Evolutionary conservation across 2,113 vertebrate species (phyloP), one percentile per base, ranked within the genome.

Genomic region (Podarcis raffonei): DNA sequence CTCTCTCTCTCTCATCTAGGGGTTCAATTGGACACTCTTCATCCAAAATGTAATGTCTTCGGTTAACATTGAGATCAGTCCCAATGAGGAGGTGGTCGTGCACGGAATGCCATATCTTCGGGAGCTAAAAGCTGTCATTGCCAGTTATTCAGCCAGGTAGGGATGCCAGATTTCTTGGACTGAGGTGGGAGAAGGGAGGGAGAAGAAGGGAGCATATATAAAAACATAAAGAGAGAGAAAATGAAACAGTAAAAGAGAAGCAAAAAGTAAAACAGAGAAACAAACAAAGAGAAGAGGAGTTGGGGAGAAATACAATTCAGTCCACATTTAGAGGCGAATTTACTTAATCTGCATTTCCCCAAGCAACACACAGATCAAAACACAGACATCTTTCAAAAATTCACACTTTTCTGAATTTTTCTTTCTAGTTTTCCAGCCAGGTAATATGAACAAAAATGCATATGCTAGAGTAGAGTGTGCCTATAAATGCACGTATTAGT

Each of bases 21-120:
- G 97, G 30, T 99, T 99, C 90, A 99, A 99, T 93, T 99, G 99
- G 99, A 99, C 98, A 1, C 94, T 96, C 77, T 99, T 98, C 95
- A 97, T 99, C 91, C 98, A 98, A 92, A 97, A 97, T 0, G 97
- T 99, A 76, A 96, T 99, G 92, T 96, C 98, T 27, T 98, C 98
- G 20, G 98, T 98, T 59, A 96, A 92, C 1, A 91, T 99, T 1
- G 68, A 97, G 25, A 93, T 99, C 48, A 95, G 96, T 53, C 94
- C 95, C 0, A 91, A 98, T 1, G 99, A 99, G 84, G 98, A 99
- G 78, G 97, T 99, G 23, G 98, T 99, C 84, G 98, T 99, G 1
- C 99, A 99, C 20, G 98, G 98, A 77, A 91, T 96, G 68, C 98
- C 98, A 16, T 99, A 99, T 72, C 97, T 99, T 37, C 96, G 98